Evolutionary conservation across 2,888 invertebrate genomes (phyloP).

Genomic region (Matsumyia berberina): DNA sequence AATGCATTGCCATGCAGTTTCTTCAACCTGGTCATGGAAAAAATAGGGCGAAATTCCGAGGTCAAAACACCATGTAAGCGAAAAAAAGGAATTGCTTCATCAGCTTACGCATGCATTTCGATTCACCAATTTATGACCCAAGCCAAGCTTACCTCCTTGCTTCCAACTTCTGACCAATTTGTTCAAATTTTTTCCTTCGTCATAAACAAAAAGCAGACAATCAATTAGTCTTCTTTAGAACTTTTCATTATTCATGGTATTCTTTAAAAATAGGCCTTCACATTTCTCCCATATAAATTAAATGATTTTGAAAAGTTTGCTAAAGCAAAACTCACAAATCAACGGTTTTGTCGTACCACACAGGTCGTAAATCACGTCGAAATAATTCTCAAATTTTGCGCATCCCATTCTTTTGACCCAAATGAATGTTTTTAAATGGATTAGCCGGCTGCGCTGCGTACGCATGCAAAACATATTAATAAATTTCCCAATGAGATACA

Average conservation of each 20-base stretch:
- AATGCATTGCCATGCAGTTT: too few relatives aligned
- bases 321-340: background rate
- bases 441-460: background rate
- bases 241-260: constrained; percentile 2
- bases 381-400: constrained; percentile 5
- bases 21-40: too few relatives aligned
- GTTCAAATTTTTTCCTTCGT: too few relatives aligned
- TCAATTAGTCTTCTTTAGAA: background rate
- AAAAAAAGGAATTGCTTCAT: too few relatives aligned
- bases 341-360: constrained; percentile 18
- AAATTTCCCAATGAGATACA: constrained; percentile 10
- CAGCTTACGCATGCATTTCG: too few relatives aligned
- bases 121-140: too few relatives aligned
- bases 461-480: constrained; percentile 13
- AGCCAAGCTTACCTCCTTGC: too few relatives aligned
- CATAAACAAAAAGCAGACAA: too few relatives aligned
- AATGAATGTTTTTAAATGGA: background rate
- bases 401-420: constrained; percentile 25
- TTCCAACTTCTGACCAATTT: too few relatives aligned
- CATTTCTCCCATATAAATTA: constrained; percentile 26
- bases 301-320: background rate
- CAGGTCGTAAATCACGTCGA: constrained; percentile 19
- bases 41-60: too few relatives aligned
- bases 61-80: too few relatives aligned
- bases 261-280: background rate